These are phyloP conservation scores for Diprion similis DNA, from an alignment of 1,140 invertebrate species.

Conservation along the genomic window DNA sequence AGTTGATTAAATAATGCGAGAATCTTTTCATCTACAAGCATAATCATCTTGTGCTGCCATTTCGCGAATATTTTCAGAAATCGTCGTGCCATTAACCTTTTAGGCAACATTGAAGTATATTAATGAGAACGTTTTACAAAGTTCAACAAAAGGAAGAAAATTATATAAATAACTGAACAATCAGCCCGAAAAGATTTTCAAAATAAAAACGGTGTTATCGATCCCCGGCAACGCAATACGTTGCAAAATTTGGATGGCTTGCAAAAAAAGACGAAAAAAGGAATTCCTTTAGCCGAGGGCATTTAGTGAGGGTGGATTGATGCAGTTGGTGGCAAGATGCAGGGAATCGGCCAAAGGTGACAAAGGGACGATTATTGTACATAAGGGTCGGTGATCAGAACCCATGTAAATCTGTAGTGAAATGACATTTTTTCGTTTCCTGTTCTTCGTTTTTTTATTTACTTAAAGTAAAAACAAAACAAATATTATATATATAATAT, in stretches of 20 bases:
- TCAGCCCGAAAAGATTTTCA: too few relatives aligned
- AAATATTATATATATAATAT: too few relatives aligned
- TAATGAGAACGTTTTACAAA: not conserved
- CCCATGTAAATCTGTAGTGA: not conserved
- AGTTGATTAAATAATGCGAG: too few relatives aligned
- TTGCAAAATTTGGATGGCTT: conserved; percentile 52
- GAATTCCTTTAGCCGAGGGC: conserved; percentile 21
- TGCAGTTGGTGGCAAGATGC: too few relatives aligned
- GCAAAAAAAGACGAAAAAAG: conserved; percentile 59
- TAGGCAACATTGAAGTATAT: too few relatives aligned
- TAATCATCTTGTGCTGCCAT: too few relatives aligned
- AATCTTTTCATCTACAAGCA: too few relatives aligned
- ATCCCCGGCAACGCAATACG: not conserved
- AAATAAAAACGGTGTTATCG: too few relatives aligned
- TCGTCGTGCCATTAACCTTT: too few relatives aligned
- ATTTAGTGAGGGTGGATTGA: not conserved
- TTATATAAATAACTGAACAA: not conserved
- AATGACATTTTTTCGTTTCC: not conserved
- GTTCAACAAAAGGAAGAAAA: not conserved
- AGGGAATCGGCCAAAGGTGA: not conserved
- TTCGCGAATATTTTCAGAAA: too few relatives aligned
- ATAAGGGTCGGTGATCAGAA: not conserved
- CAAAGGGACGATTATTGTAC: not conserved
- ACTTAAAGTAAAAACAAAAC: too few relatives aligned
- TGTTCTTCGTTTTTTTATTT: not conserved